Conservation (phyloP, 2,888 invertebrate species). For the Amphipoea lucens region DNA sequence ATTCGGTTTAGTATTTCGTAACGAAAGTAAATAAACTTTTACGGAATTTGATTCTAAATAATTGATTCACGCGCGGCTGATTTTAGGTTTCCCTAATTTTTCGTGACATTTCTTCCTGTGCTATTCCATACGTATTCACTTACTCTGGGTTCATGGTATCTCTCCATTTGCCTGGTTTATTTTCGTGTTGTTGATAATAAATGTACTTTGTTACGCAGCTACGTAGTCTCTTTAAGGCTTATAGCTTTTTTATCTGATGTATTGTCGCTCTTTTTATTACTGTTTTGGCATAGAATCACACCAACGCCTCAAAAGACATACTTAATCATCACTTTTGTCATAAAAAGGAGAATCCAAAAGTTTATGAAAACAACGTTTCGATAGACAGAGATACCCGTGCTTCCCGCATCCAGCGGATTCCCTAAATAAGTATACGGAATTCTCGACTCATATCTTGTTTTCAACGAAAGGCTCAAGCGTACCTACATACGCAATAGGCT, state of each 20-base stretch:
- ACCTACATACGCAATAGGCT: too few species aligned
- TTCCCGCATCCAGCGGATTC: background rate
- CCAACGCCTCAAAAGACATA: background rate
- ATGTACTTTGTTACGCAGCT: background rate
- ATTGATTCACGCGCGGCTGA: background rate
- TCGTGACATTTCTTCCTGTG: background rate
- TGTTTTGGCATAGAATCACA: too few species aligned
- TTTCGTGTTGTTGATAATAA: background rate
- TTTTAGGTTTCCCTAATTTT: background rate
- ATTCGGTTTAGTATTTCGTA: constrained; percentile 16
- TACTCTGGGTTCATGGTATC: background rate
- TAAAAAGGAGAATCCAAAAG: too few species aligned
- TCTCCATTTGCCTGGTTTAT: background rate
- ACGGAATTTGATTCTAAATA: background rate
- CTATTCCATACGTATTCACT: too few species aligned
- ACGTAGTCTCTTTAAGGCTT: background rate
- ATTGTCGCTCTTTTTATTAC: background rate
- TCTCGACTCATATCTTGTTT: too few species aligned
- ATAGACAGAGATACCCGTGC: background rate
- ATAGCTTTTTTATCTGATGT: background rate
- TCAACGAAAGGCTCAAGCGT: too few species aligned
- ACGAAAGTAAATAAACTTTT: background rate
- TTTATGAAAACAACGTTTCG: background rate
- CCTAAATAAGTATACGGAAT: constrained; percentile 5
- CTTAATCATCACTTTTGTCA: background rate